These are phyloP conservation scores for Wiebesia pumilae DNA, from an alignment of 1,140 invertebrate species.

Conservation along the genomic window DNA sequence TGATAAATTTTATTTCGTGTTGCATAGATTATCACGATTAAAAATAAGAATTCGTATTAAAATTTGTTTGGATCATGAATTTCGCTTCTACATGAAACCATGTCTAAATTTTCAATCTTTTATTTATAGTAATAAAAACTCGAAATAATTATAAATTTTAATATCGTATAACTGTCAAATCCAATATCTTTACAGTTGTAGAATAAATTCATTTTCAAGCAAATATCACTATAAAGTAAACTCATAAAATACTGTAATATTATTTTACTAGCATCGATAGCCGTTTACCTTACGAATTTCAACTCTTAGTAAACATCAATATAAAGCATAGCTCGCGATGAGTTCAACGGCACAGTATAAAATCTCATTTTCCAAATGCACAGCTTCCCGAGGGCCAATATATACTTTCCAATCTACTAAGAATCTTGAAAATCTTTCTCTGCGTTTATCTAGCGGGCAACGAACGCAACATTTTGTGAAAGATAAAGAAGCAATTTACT, in stretches of 20 bases:
- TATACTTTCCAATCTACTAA: conserved; percentile 40
- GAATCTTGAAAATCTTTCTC: conserved; percentile 41
- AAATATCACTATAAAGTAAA: background rate
- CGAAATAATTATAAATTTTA: background rate
- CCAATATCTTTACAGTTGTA: background rate
- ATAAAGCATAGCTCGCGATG: conserved; percentile 5
- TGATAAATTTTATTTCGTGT: background rate
- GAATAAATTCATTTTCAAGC: conserved; percentile 26
- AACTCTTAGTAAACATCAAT: conserved; percentile 48
- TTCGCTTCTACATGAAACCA: background rate
- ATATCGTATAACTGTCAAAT: background rate
- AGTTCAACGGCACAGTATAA: conserved; percentile 33
- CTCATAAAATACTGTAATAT: conserved; percentile 32
- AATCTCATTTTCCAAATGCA: conserved; percentile 54
- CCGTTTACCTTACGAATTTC: conserved; percentile 35
- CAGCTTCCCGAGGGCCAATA: conserved; percentile 7
- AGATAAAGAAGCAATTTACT: conserved; percentile 33
- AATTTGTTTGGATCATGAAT: background rate
- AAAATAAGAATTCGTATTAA: background rate
- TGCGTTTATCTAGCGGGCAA: background rate
- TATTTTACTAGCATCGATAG: conserved; percentile 31
- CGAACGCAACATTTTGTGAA: conserved; percentile 22
- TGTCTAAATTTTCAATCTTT: background rate
- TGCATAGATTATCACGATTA: background rate
- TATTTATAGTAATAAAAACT: background rate